Conservation (phyloP, 2,113 vertebrate genomes). For the Balaeniceps rex region DNA sequence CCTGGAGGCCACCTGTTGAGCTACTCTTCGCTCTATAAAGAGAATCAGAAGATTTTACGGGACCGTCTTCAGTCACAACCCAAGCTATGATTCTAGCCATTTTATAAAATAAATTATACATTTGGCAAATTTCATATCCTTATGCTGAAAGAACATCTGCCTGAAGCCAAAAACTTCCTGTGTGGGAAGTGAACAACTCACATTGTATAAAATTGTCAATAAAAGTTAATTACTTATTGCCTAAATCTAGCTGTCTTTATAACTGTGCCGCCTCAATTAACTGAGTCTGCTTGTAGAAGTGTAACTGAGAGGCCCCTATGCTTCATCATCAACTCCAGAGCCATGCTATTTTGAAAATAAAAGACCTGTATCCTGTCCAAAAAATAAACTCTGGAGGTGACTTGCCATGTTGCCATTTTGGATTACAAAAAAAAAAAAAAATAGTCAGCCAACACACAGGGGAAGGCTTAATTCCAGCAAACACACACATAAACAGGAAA, state of each 20-base stretch:
- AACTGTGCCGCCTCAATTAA: background rate
- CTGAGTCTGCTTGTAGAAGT: background rate
- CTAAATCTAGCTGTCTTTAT: background rate
- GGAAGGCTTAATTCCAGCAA: constrained; percentile 70
- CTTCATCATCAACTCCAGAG: constrained; percentile 18
- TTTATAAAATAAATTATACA: background rate
- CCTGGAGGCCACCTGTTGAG: background rate
- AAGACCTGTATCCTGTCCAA: constrained; percentile 63
- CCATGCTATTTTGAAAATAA: constrained; percentile 51
- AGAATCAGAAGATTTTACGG: background rate
- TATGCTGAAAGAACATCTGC: constrained; percentile 31
- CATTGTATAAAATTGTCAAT: constrained; percentile 18
- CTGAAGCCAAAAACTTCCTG: background rate
- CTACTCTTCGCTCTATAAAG: background rate
- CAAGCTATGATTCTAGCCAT: background rate
- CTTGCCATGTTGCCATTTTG: constrained; percentile 49
- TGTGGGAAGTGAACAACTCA: constrained; percentile 19
- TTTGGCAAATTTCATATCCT: constrained; percentile 12
- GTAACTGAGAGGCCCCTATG: constrained; percentile 4
- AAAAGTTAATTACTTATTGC: constrained; percentile 42
- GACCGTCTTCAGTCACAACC: background rate
- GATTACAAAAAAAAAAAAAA: background rate
- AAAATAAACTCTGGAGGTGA: constrained; percentile 37
- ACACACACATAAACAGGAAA: constrained; percentile 74
- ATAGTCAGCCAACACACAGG: constrained; percentile 6